Base-by-base conservation (phyloP, 2,113 vertebrate species). In the Dicrurus megarhynchus region DNA sequence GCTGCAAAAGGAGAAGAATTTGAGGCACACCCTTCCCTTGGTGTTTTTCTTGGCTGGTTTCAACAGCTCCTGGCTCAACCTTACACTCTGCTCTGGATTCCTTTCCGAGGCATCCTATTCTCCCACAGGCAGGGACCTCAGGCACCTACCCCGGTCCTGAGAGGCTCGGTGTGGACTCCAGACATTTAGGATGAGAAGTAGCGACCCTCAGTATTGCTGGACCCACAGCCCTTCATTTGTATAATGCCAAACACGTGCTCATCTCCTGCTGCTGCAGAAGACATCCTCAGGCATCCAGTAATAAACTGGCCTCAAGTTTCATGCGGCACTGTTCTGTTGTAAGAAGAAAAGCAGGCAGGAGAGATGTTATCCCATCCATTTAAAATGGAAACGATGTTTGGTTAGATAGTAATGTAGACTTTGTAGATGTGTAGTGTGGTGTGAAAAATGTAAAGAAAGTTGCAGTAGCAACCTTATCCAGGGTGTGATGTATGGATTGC, bases 11-110 rank as follows among this genome's bases (percentile, higher is more conserved):
- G 55, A 84, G 69, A 92, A 77, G 39, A 84, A 91, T 95, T 92
- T 69, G 41, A 63, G 93, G 35, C 91, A 95, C 86, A 18, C 95
- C 94, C 86, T 95, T 93, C 39, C 49, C 52, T 41, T 28, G 50
- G 35, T 78, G 56, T 92, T 95, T 92, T 59, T 84, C 47, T 95
- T 92, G 80, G 94, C 96, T 93, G 87, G 89, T 95, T 96, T 55
- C 59, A 84, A 89, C 89, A 96, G 73, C 93, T 95, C 86, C 86
- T 52, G 30, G 52, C 41, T 93, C 64, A 60, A 47, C 60, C 47
- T 86, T 42, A 22, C 33, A 75, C 55, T 77, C 89, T 90, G 52
- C 80, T 90, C 46, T 20, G 41, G 64, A 92, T 94, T 92, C 91
- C 84, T 95, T 84, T 83, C 53, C 1, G 22, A 90, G 56, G 30